Base-by-base conservation (phyloP, 2,113 vertebrate species). In the Geococcyx californianus region DNA sequence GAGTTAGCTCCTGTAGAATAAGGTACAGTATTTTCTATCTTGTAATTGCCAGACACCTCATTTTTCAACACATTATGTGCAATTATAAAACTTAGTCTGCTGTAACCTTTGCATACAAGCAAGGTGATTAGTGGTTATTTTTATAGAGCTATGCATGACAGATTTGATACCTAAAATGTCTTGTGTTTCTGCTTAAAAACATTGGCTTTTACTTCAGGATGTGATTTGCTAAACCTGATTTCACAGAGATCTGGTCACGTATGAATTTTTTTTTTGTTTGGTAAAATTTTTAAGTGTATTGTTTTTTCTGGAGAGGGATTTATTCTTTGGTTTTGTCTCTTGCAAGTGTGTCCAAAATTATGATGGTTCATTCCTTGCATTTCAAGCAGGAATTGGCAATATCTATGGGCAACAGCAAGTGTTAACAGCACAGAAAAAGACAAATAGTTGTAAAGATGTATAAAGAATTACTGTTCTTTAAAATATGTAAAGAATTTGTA, bases 1-100 rank as follows among this genome's bases (percentile, higher is more conserved):
- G 87, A 52, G 33, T 88, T 80, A 84, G 59, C 31, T 84, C 33
- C 34, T 85, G 31, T n/a, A 67, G 52, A 94, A 77, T 45, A 77
- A 77, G 21, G 5, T 66, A 45, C 31, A n/a, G 3, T 15, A 36
- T 95, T 45, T 86, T 72, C 44, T 42, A 56, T 59, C 33, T 51
- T n/a, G 2, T 77, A 84, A 67, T 86, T 96, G 24, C 45, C 72
- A 94, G 78, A 17, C 75, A 93, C 54, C 72, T 74, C 51, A 60
- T 94, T 90, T 89, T 93, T 77, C 78, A 90, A 18, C 6, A 59
- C 25, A 70, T 83, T 19, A 38, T 28, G 20, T 55, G 29, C 77
- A 90, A 90, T 90, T 95, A 85, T 59, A 74, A 74, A 85, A 80
- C 95, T 83, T n/a, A 83, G 26, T 74, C 40, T 84, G 33, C 45